phyloP scores from a whole-genome alignment of 2,113 vertebrate species.

The Petrocephalus zakoni region DNA sequence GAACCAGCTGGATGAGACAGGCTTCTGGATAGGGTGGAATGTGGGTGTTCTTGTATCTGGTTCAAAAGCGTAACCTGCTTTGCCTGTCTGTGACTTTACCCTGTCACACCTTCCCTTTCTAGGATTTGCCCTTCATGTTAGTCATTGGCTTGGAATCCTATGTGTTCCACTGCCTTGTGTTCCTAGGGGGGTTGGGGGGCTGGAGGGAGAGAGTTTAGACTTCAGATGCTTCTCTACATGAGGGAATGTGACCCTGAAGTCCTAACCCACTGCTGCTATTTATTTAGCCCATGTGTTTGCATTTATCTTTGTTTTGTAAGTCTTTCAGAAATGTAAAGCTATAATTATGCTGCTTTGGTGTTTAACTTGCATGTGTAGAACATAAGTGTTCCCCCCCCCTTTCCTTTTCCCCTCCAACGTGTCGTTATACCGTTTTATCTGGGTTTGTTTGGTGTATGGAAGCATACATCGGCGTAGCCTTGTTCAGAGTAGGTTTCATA shows the following conservation, averaged over 20 bases:
- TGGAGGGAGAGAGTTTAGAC: neutral
- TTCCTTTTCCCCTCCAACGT: neutral
- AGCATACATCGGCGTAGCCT: neutral
- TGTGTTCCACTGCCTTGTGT: neutral
- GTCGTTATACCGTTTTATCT: neutral
- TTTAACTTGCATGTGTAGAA: neutral
- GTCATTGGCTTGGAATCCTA: neutral
- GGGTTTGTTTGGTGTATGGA: neutral
- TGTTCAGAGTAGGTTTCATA: neutral
- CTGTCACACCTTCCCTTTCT: neutral
- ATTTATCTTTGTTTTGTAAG: neutral
- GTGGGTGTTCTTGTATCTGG: neutral
- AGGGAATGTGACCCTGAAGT: neutral
- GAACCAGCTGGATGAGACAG: neutral
- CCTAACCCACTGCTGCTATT: neutral
- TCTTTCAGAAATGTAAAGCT: neutral
- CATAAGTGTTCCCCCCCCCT: neutral
- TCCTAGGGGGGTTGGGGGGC: neutral
- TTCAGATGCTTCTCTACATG: neutral
- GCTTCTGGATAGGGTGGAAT: neutral
- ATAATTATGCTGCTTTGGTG: neutral
- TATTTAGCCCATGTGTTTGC: neutral
- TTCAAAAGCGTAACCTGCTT: neutral
- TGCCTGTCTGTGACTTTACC: neutral
- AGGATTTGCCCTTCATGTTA: neutral